Evolutionary conservation across 2,113 vertebrate species (phyloP), one percentile per base, ranked within the genome.

Genomic region (Anarhynchus alexandrinus): DNA sequence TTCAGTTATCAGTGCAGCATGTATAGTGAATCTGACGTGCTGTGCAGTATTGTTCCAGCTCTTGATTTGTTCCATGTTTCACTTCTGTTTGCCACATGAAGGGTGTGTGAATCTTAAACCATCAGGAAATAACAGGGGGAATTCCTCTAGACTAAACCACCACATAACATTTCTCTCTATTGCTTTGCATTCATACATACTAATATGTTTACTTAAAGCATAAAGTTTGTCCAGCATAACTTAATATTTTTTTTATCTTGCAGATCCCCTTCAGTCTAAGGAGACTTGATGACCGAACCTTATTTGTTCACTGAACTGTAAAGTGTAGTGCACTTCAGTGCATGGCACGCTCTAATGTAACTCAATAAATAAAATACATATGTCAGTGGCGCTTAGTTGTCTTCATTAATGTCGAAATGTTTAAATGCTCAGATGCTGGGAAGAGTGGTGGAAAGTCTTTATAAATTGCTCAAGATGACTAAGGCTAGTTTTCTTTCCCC

Each of bases 21-120:
- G 73, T 38, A 73, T 25, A 93, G 89, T 43, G 82, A 77, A 70
- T 90, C 67, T 94, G 89, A 91, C 45, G 74, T 89, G 66, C 89
- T 96, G 58, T 80, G 82, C 66, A 49, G 58, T 45, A 65, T 89
- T 86, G 59, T 93, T 96, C 89, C 95, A 97, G 93, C 87, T 96
- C 82, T 94, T 97, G 94, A 97, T 97, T 96, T 92, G 84, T 97
- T 97, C 97, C 95, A 91, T 67, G 95, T 93, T 96, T 94, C 93
- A 93, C 89, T 97, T 94, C 94, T 95, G 94, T 95, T 94, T 83
- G 87, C 95, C 94, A 96, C 87, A 90, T 96, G 93, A 94, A 96
- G 89, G 79, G 91, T 90, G 87, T 96, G 71, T 86, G 85, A 95
- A 58, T 82, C 85, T 93, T 83, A 74, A 95, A 61, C 78, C 71